Percentiles rank a stretch among this genome's conserved stretches.
Conservation (phyloP, 1,140 invertebrate species). For the Apis laboriosa region DNA sequence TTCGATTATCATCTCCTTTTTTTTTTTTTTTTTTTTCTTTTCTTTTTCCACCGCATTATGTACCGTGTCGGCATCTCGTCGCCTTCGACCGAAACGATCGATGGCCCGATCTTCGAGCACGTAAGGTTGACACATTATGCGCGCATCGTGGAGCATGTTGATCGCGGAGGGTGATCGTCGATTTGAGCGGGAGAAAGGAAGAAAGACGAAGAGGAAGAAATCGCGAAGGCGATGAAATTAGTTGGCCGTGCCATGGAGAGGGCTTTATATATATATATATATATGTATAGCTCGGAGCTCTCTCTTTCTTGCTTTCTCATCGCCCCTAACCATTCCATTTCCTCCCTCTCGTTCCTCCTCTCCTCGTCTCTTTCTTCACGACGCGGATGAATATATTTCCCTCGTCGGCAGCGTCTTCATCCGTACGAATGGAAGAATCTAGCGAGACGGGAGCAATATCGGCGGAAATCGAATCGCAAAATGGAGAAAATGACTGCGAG, state of each 20-base stretch:
- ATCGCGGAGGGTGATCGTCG: not conserved
- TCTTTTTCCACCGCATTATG: not conserved
- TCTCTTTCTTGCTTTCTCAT: not conserved
- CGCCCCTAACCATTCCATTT: constrained; percentile 16
- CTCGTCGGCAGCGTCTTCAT: constrained; percentile 67
- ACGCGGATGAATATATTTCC: constrained; percentile 68
- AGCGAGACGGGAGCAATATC: constrained; percentile 76
- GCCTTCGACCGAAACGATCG: constrained; percentile 18
- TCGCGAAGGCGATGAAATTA: constrained; percentile 58
- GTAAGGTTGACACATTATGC: constrained; percentile 49
- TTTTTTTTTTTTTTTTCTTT: not conserved
- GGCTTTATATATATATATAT: not conserved
- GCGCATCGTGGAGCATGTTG: constrained; percentile 34
- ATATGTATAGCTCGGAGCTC: too few species aligned
- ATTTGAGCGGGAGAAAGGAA: not conserved
- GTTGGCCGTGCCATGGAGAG: constrained; percentile 28
- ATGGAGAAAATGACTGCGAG: constrained; percentile 77
- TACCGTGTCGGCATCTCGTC: constrained; percentile 31
- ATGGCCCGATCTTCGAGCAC: constrained; percentile 20
- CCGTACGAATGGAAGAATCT: constrained; percentile 76
- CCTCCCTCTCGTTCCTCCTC: constrained; percentile 6
- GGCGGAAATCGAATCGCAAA: constrained; percentile 79
- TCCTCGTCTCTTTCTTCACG: constrained; percentile 26
- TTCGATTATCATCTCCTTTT: constrained; percentile 18
- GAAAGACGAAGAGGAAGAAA: constrained; percentile 12